Evolutionary conservation across 2,888 invertebrate genomes (phyloP).

Genomic region (Elmis aenea): DNA sequence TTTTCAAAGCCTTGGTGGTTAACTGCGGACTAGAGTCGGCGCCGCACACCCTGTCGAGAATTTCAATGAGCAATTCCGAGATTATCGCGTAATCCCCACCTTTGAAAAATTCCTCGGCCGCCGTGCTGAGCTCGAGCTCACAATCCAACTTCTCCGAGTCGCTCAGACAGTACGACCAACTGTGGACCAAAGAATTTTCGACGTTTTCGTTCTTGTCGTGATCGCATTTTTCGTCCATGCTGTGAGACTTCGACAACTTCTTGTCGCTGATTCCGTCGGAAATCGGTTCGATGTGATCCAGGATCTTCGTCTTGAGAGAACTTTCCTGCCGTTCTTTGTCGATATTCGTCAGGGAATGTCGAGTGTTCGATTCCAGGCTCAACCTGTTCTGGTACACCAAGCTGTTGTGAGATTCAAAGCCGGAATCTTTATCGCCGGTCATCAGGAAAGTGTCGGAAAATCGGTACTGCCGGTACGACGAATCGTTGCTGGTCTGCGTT

Average conservation of each 20-base stretch:
- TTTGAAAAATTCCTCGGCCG: constrained; percentile 65
- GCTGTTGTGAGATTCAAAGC: constrained; percentile 35
- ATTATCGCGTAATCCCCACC: constrained; percentile 47
- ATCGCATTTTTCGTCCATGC: constrained; percentile 44
- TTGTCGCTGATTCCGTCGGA: constrained; percentile 39
- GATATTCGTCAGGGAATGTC: constrained; percentile 4
- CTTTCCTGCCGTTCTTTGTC: constrained; percentile 4
- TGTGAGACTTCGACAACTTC: constrained; percentile 40
- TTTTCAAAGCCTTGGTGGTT: constrained; percentile 10
- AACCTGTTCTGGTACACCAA: constrained; percentile 18
- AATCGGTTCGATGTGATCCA: constrained; percentile 44
- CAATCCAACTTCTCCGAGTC: constrained; percentile 46
- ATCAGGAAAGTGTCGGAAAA: constrained; percentile 19
- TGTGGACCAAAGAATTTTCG: constrained; percentile 50
- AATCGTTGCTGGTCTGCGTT: constrained; percentile 34
- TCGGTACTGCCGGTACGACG: constrained; percentile 23
- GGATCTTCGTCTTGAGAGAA: constrained; percentile 19
- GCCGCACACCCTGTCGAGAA: constrained; percentile 52
- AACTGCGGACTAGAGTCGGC: constrained; percentile 23
- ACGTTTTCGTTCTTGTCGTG: constrained; percentile 40
- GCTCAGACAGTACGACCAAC: constrained; percentile 51
- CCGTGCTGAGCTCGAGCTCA: constrained; percentile 55
- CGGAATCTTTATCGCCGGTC: constrained; percentile 33
- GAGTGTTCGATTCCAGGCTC: constrained; percentile 9
- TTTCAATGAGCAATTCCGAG: constrained; percentile 55